Percentiles rank a stretch among this genome's conserved stretches.
These are phyloP conservation scores for Solenopsis invicta DNA, from an alignment of 1,140 invertebrate species.

Conservation along the genomic window DNA sequence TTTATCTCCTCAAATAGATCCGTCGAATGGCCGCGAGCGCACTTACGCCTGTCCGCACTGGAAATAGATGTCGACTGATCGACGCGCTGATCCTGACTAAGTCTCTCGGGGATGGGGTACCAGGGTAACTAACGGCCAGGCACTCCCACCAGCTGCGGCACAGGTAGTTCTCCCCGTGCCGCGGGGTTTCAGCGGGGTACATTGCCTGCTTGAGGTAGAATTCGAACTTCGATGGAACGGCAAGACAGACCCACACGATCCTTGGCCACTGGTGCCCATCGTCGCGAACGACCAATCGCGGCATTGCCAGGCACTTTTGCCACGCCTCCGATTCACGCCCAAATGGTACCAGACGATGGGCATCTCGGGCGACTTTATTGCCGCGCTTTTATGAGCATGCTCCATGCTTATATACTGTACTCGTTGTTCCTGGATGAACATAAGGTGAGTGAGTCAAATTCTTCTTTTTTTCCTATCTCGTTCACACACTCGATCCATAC, in stretches of 20 bases:
- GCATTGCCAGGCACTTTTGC: not conserved
- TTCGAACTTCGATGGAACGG: not conserved
- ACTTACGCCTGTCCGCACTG: not conserved
- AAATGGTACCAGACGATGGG: conserved; percentile 24
- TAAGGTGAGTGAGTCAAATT: not conserved
- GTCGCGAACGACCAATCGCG: conserved; percentile 33
- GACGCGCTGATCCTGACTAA: conserved; percentile 76
- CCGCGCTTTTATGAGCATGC: conserved; percentile 57
- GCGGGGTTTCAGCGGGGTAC: not conserved
- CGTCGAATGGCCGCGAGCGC: not conserved
- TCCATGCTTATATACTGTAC: conserved; percentile 16
- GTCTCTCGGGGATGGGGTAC: conserved; percentile 42
- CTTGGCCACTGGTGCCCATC: conserved; percentile 15
- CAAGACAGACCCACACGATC: conserved; percentile 29
- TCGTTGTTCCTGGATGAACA: not conserved
- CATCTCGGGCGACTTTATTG: conserved; percentile 43
- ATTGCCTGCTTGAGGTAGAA: not conserved
- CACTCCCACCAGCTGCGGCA: conserved; percentile 71
- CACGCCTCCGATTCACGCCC: conserved; percentile 59
- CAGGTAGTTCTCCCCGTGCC: conserved; percentile 26
- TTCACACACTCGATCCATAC: no score
- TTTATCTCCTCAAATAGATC: not conserved
- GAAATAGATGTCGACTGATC: conserved; percentile 62
- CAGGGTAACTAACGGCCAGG: conserved; percentile 75
- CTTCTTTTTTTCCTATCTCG: not conserved